Evolutionary conservation across 2,888 invertebrate genomes (phyloP).

Genomic region (Geotrupes spiniger): DNA sequence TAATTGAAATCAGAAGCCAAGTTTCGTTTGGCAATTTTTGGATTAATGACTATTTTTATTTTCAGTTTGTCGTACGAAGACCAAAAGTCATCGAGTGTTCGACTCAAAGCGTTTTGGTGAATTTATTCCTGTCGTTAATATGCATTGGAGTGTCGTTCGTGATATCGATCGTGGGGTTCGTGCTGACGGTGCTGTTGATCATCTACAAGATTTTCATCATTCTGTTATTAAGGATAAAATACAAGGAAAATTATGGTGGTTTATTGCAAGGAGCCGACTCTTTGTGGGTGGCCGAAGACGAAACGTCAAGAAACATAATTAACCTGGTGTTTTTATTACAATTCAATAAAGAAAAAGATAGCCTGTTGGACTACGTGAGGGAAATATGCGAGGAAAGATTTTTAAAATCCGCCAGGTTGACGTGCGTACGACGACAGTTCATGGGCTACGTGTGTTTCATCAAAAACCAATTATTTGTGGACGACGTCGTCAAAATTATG

Average conservation of each 20-base stretch:
- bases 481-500: conserved; percentile 3
- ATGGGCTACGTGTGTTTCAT: conserved; percentile 10
- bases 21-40: too few relatives aligned
- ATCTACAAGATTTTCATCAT: conserved; percentile 4
- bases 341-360: conserved; percentile 2
- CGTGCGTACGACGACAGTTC: conserved; percentile 3
- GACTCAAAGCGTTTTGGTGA: background rate
- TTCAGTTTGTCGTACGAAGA: conserved; percentile 1
- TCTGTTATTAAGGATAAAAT: background rate
- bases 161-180: background rate
- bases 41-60: background rate
- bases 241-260: conserved; percentile 9
- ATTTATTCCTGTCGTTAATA: background rate
- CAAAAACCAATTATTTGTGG: conserved; percentile 8
- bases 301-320: conserved; percentile 8
- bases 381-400: conserved; percentile 6
- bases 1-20: too few relatives aligned
- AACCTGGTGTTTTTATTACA: conserved; percentile 8
- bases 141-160: background rate
- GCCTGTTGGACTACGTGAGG: background rate
- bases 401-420: conserved; percentile 1
- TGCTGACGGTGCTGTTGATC: background rate
- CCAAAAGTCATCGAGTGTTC: background rate
- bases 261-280: conserved; percentile 3
- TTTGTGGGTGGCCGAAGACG: conserved; percentile 9